Base-by-base conservation (phyloP, 2,888 invertebrate genomes). In the Drosophila paracracens region DNA sequence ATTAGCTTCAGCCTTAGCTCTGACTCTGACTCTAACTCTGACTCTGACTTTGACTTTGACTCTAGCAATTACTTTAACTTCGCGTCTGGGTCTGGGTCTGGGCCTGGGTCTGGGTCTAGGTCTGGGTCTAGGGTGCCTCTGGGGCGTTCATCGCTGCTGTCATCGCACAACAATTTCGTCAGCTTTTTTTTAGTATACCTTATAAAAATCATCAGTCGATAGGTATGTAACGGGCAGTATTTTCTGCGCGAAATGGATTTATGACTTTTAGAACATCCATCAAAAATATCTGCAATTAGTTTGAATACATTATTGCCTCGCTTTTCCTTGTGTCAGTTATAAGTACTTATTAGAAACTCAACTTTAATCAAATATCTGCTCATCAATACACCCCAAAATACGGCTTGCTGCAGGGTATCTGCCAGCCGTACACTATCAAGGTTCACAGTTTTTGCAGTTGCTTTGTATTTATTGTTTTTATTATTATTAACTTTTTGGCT, bases 101-200 rank as follows among this genome's bases (percentile, higher is more conserved):
- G 54, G 29, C 18, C 13, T 40, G 7, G 43, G 43, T 2, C 38
- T 57, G 62, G 36, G 2, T 21, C 33, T 51, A 40, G 38, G 46
- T 50, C 51, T 75, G 36, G n/a, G 4, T 29, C 43, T 57, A 62
- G 50, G 70, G 79, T 78, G 75, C 70, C 75, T 78, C 54, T 60
- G 67, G 64, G 38, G 65, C 69, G 74, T 35, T 46, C 56, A 52
- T 35, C 54, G 81, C 84, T 87, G 88, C 89, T 88, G 89, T 89
- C 89, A 88, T 88, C 87, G 85, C 85, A 79, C 71, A 88, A 82
- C 72, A 88, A 88, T 89, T 89, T 88, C 74, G 79, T 83, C 88
- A 89, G 68, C 61, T 61, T 67, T 62, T 29, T 63, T 52, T 52
- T 52, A 31, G 11, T 7, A 6, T 21, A 52, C 52, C 8, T 7